A percentile compares a stretch with the other conserved stretches of the same genome.
Conservation (phyloP, 1,140 invertebrate genomes). For the Eulimnadia texana region DNA sequence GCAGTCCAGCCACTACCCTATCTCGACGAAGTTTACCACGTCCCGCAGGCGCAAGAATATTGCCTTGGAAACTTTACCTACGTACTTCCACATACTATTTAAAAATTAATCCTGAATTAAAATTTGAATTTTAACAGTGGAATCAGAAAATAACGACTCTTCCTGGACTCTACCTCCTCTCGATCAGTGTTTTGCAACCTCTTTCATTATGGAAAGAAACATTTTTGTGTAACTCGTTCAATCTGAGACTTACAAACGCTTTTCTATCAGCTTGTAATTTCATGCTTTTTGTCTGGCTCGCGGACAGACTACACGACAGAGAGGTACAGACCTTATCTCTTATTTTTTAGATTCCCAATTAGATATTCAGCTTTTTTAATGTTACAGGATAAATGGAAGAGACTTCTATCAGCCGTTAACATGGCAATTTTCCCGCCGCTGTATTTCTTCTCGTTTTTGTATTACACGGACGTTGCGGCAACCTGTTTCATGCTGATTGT, state of each 20-base stretch:
- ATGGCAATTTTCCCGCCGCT: conserved; percentile 68
- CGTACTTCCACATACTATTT: neutral
- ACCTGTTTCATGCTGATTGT: conserved; percentile 57
- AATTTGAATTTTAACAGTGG: neutral
- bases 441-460: conserved; percentile 86
- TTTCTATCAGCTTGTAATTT: neutral
- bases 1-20: neutral
- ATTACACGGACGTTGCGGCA: conserved; percentile 83
- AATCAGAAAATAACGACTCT: no score
- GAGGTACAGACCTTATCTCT: no score
- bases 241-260: neutral
- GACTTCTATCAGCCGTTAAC: conserved; percentile 43
- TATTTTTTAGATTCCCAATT: no score
- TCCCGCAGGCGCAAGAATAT: neutral
- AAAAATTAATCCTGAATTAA: neutral
- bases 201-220: neutral
- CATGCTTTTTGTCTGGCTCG: neutral
- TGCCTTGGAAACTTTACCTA: neutral
- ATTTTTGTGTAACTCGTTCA: neutral
- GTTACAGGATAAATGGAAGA: conserved; percentile 26
- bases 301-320: neutral
- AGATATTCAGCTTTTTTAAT: no score
- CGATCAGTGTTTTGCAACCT: neutral
- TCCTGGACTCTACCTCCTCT: neutral
- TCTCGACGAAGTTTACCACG: neutral